phyloP scores from a whole-genome alignment of 2,113 vertebrate species.

The Motacilla tschutschensis region DNA sequence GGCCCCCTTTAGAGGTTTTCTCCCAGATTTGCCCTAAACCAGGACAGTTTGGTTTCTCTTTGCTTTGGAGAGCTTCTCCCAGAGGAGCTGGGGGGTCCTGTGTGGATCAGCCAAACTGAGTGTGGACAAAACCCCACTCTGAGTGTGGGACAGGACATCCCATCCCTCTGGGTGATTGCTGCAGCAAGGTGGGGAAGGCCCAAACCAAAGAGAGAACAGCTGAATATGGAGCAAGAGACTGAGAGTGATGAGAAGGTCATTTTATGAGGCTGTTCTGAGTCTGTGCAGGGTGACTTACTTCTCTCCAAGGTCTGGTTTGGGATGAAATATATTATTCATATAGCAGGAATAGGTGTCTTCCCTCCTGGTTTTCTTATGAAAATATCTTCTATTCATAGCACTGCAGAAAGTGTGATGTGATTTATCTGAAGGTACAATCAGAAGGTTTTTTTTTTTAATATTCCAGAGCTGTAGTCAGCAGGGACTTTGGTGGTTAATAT shows the following conservation, averaged over 20 bases:
- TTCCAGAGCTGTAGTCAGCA: background rate
- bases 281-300: background rate
- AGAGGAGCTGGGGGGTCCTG: background rate
- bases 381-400: background rate
- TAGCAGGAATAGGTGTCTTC: background rate
- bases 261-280: background rate
- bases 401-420: background rate
- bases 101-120: background rate
- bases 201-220: background rate
- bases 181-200: rapidly evolving
- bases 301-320: background rate
- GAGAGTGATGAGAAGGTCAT: background rate
- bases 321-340: background rate
- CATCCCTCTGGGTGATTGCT: background rate
- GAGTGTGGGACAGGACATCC: background rate
- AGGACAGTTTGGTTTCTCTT: background rate
- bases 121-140: rapidly evolving
- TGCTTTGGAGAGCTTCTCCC: background rate
- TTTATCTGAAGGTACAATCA: background rate
- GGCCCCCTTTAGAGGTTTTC: too few species aligned
- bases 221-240: background rate
- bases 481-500: background rate
- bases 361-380: background rate
- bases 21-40: too few species aligned
- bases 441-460: background rate